These are phyloP conservation scores for Ifrita kowaldi DNA, from an alignment of 2,113 vertebrate species.

Conservation along the genomic window DNA sequence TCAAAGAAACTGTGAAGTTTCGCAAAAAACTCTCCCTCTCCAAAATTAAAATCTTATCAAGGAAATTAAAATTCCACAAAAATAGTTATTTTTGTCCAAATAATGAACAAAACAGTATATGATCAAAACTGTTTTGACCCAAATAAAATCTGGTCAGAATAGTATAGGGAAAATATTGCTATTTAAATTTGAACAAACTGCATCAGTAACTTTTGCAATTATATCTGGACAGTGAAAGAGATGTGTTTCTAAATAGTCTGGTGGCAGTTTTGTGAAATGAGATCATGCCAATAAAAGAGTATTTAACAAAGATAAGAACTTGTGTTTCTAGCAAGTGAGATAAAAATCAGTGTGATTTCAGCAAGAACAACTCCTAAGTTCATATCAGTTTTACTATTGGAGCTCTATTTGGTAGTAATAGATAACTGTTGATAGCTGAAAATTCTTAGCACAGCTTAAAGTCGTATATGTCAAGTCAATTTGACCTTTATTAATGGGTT, in stretches of 20 bases:
- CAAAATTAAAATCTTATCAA: background rate
- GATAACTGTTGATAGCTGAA: background rate
- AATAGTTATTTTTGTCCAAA: background rate
- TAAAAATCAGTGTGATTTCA: slow-evolving; percentile 1
- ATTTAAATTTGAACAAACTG: background rate
- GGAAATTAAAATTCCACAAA: background rate
- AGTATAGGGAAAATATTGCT: background rate
- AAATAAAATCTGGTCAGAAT: background rate
- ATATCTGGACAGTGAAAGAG: background rate
- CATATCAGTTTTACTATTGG: background rate
- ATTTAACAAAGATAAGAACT: slow-evolving; percentile 14
- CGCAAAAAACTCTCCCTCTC: background rate
- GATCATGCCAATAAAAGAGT: background rate
- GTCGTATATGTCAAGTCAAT: background rate
- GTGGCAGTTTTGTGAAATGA: background rate
- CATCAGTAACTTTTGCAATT: background rate
- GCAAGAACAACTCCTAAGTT: background rate
- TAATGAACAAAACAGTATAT: background rate
- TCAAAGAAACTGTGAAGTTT: background rate
- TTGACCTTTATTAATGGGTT: background rate
- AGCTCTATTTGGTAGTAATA: background rate
- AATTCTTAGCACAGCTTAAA: background rate
- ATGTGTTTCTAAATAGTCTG: background rate
- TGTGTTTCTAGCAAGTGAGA: background rate
- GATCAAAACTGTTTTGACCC: background rate